These are phyloP conservation scores for Antrozous pallidus DNA, from an alignment of 2,797 vertebrate species.

Conservation along the genomic window DNA sequence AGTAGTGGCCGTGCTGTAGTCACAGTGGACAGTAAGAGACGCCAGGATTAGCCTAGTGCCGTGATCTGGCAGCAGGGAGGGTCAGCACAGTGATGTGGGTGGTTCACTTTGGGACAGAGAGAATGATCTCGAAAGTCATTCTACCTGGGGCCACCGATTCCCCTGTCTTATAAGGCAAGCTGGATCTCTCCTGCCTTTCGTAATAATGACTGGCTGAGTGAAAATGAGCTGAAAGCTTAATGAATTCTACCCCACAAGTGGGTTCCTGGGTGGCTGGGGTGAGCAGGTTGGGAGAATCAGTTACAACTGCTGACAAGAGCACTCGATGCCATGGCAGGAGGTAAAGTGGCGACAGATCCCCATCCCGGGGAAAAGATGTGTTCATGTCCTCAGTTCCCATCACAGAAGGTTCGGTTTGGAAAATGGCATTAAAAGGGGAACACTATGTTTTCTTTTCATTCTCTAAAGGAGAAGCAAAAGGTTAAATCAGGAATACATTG, in stretches of 20 bases:
- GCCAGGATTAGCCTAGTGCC: not conserved
- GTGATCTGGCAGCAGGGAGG: not conserved
- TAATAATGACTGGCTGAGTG: not conserved
- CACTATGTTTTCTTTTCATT: not conserved
- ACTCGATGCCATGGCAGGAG: not conserved
- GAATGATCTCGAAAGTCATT: not conserved
- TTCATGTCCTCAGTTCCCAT: not conserved
- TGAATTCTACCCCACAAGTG: not conserved
- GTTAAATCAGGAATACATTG: conserved; percentile 33
- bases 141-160: not conserved
- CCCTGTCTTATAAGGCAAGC: not conserved
- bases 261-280: not conserved
- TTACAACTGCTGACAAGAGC: not conserved
- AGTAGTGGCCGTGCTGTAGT: not conserved
- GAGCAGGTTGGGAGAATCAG: not conserved
- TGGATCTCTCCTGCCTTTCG: not conserved
- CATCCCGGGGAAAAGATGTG: not conserved
- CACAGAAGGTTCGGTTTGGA: not conserved
- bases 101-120: not conserved
- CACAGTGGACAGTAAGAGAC: fast-evolving
- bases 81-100: not conserved
- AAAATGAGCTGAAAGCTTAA: not conserved
- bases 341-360: not conserved
- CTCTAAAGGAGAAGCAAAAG: conserved; percentile 14
- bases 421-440: not conserved